Base-by-base conservation (phyloP, 1,140 invertebrate species). In the Drosophila chauvacae region DNA sequence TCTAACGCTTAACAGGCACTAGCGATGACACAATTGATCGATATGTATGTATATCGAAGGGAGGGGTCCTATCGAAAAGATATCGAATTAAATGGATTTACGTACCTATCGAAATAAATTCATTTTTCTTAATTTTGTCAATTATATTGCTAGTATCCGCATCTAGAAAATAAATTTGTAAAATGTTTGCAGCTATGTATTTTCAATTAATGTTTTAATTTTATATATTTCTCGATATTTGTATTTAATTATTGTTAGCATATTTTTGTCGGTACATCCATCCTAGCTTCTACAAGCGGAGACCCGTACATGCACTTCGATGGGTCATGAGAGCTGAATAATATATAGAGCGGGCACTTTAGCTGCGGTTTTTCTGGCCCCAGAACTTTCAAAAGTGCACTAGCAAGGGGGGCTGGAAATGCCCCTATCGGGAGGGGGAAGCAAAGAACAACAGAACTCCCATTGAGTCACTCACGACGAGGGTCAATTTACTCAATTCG, bases 341-440 rank as follows among this genome's bases (percentile, higher is more conserved):
- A 56, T 39, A 56, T 39, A 35, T 35, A 20, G 9, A 13, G 14
- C 26, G 26, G 79, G 71, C 79, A 76, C 71, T 81, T 76, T 81
- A 72, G 65, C 42, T 81, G 79, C 65, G 66, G 78, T 48, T 77
- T 77, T 77, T 47, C 10, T 50, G 42, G 56, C 48, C 68, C 53
- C 68, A 51, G 64, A 77, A 55, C 55, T 20, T 20, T 1, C 20
- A 37, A 69, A 50, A 72, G 35, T 72, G 53, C 69, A 41, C 18
- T n/a, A 28, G 20, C 44, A 18, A n/a, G 41, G n/a, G 7, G 26
- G 11, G 10, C 18, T 44, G 18, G 42, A 13, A n/a, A 20, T 35
- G 20, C 23, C 42, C 33, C 42, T 23, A 0, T 23, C 16, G 39
- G 11, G 14, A 4, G 16, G 3, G 59, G 23, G 45, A 7, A 18